Conservation (phyloP, 37 sponge, comb jelly and placozoan species). For the Mnemiopsis leidyi region DNA sequence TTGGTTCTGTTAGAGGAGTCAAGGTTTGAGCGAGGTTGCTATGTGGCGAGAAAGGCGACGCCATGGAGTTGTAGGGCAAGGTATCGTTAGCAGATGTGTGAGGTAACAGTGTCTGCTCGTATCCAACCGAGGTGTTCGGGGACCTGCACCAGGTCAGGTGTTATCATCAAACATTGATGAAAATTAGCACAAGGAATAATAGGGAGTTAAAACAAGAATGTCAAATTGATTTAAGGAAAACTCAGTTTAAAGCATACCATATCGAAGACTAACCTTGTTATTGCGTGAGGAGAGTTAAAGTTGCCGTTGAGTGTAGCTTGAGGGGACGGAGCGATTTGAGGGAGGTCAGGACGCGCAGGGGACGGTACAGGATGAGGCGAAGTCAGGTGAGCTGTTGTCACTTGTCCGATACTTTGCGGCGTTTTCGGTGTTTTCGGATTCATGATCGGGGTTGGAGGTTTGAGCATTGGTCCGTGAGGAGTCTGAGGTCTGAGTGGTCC, state of each 20-base stretch:
- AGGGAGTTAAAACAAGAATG: no score
- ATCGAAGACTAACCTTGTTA: constrained; percentile 26
- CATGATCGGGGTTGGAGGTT: constrained; percentile 45
- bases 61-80: constrained; percentile 4
- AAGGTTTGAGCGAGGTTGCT: constrained; percentile 57
- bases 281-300: constrained; percentile 46
- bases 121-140: neutral
- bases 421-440: constrained; percentile 49
- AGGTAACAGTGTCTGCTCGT: neutral
- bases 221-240: no score
- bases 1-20: constrained; percentile 46
- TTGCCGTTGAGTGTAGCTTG: constrained; percentile 54
- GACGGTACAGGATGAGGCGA: constrained; percentile 10
- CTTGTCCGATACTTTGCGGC: constrained; percentile 46
- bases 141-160: neutral
- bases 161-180: no score
- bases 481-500: neutral
- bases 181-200: no score
- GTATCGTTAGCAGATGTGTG: neutral
- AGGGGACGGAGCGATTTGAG: constrained; percentile 58
- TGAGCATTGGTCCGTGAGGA: neutral
- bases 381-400: constrained; percentile 60
- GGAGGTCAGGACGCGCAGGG: constrained; percentile 8
- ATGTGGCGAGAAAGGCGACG: constrained; percentile 53
- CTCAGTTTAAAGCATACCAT: neutral